Percentiles rank a stretch among this genome's conserved stretches.
Evolutionary conservation across 2,113 vertebrate genomes (phyloP).

Genomic region (Climacteris rufus): DNA sequence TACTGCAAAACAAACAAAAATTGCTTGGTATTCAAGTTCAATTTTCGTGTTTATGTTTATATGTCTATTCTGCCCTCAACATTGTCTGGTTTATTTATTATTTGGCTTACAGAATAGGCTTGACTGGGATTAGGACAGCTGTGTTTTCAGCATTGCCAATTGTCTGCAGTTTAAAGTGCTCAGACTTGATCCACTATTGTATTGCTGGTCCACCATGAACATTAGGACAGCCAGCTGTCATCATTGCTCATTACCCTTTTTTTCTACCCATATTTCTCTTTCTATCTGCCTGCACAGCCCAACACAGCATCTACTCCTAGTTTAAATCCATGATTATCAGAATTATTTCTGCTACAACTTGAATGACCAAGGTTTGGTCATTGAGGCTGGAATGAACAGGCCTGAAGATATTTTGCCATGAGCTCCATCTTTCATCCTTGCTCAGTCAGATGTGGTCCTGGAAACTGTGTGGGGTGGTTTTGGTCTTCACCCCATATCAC

Average conservation of each 20-base stretch:
- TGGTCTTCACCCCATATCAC: not conserved
- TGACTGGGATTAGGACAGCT: constrained; percentile 43
- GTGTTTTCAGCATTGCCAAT: constrained; percentile 1
- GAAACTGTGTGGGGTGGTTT: not conserved
- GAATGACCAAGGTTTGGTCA: not conserved
- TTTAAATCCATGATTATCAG: not conserved
- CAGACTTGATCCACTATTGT: not conserved
- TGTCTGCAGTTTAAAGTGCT: not conserved
- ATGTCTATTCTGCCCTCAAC: not conserved
- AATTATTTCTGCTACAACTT: not conserved
- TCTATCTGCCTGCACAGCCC: not conserved
- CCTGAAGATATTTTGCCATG: not conserved
- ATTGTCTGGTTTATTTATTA: constrained; percentile 41
- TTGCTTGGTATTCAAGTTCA: not conserved
- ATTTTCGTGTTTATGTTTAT: constrained; percentile 28
- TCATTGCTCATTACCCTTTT: not conserved
- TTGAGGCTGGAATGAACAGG: not conserved
- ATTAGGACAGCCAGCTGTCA: not conserved
- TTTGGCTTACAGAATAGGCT: constrained; percentile 18
- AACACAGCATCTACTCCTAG: not conserved
- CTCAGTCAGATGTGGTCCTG: not conserved
- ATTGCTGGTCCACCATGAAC: not conserved
- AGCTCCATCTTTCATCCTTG: not conserved
- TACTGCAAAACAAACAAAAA: not conserved
- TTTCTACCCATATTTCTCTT: not conserved